Evolutionary conservation across 2,888 invertebrate species (phyloP), one percentile per base, ranked within the genome.

Genomic region (Chrysina gloriosa): DNA sequence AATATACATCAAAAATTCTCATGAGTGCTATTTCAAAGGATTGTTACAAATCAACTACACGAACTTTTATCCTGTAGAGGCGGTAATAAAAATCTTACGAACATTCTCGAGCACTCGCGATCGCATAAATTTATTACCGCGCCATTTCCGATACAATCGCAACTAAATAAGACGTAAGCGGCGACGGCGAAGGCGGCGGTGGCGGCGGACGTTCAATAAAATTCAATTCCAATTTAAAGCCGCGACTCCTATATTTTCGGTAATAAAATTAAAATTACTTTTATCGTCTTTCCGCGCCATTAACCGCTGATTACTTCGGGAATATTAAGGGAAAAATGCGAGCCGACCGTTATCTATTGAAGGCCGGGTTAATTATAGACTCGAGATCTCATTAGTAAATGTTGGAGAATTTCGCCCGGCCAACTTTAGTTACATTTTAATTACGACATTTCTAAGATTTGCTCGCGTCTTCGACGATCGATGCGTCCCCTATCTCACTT

Each of bases 271-370:
- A 73, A 76, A 76, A 79, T 78, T 76, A 77, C 77, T 77, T 79
- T 76, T 79, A 79, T 79, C 79, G 77, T 77, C 75, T 73, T 78
- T 78, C 77, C 75, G 70, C 73, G 73, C 78, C 79, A 79, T 79
- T 79, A 78, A 74, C 66, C 76, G 73, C 75, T 76, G 78, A 76
- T 78, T 78, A 77, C 77, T 77, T 77, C 74, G 71, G 73, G 75
- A 75, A 75, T 75, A 75, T 73, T 72, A 75, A 71, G 70, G 73
- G 74, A 77, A 76, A 76, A 77, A 75, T 72, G 76, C 70, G 68
- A 67, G 70, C 72, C 69, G 73, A 72, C 72, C 69, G 73, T 73
- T 73, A 74, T 74, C 74, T 74, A 74, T 74, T 74, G 77, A 74
- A 76, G 73, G 71, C 70, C 67, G 73, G 73, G 76, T 77, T 77